Conservation (phyloP, 2,797 vertebrate genomes). For the Oreortyx pictus region DNA sequence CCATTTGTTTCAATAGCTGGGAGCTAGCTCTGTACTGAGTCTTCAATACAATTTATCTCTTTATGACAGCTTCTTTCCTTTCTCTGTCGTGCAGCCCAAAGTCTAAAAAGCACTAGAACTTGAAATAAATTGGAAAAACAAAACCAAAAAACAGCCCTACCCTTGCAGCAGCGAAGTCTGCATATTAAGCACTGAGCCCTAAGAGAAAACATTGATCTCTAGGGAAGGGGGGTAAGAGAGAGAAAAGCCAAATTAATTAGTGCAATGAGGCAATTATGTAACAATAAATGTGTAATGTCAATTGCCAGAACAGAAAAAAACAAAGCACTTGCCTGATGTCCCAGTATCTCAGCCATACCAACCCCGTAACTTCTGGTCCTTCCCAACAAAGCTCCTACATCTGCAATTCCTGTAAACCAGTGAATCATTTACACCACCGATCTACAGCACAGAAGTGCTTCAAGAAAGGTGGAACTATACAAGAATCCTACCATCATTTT, state of each 20-base stretch:
- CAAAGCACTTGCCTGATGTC: not conserved
- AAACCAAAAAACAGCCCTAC: not conserved
- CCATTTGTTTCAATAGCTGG: not conserved
- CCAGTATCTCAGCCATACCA: not conserved
- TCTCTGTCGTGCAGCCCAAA: not conserved
- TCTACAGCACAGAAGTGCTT: not conserved
- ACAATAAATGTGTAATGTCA: not conserved
- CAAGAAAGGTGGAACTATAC: not conserved
- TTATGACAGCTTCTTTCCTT: not conserved
- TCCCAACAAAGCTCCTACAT: not conserved
- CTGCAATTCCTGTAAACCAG: not conserved
- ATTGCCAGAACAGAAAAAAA: not conserved
- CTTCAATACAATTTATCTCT: constrained; percentile 8
- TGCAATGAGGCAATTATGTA: not conserved
- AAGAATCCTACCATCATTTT: not conserved
- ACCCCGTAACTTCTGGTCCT: not conserved
- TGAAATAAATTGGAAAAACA: not conserved
- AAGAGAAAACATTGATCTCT: not conserved
- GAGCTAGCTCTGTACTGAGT: not conserved
- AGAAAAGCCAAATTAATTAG: not conserved
- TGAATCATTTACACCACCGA: not conserved
- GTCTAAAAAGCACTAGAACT: not conserved
- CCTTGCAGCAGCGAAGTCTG: not conserved
- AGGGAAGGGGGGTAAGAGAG: not conserved
- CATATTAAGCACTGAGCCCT: not conserved